Percentiles rank a stretch among this genome's conserved stretches.
phyloP scores from a whole-genome alignment of 2,888 invertebrate genomes.

The Thymelicus acteon region DNA sequence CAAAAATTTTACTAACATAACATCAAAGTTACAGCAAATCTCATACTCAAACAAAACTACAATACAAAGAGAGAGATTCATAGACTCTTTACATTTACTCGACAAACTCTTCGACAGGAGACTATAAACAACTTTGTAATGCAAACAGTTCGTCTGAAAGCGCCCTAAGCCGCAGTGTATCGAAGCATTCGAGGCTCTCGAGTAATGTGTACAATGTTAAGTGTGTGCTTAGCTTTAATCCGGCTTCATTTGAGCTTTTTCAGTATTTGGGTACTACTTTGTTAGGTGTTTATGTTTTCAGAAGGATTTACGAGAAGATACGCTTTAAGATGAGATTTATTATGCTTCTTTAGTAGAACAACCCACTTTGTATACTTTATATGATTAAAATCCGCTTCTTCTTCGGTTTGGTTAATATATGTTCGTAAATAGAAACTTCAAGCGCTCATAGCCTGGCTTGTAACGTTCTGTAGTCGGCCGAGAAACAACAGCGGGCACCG shows the following conservation, averaged over 20 bases:
- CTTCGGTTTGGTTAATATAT: too few species aligned
- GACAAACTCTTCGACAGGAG: background rate
- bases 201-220: slow-evolving; percentile 34
- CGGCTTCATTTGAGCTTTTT: slow-evolving; percentile 26
- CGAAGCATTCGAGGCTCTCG: slow-evolving; percentile 30
- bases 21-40: background rate
- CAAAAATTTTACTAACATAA: background rate
- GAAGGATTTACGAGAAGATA: background rate
- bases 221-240: slow-evolving; percentile 31
- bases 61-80: background rate
- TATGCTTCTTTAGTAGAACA: background rate
- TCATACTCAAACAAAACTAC: background rate
- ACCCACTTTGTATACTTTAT: background rate
- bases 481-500: too few species aligned
- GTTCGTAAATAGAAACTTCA: too few species aligned
- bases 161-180: slow-evolving; percentile 23
- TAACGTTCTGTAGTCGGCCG: too few species aligned
- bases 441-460: too few species aligned
- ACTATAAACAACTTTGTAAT: slow-evolving; percentile 9
- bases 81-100: background rate
- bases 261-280: slow-evolving; percentile 15
- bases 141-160: slow-evolving; percentile 4
- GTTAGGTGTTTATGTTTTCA: slow-evolving; percentile 4
- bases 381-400: too few species aligned
- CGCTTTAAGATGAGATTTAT: background rate